These are phyloP conservation scores for Drosophila fulvimacula DNA, from an alignment of 2,888 invertebrate species.

Conservation along the genomic window DNA sequence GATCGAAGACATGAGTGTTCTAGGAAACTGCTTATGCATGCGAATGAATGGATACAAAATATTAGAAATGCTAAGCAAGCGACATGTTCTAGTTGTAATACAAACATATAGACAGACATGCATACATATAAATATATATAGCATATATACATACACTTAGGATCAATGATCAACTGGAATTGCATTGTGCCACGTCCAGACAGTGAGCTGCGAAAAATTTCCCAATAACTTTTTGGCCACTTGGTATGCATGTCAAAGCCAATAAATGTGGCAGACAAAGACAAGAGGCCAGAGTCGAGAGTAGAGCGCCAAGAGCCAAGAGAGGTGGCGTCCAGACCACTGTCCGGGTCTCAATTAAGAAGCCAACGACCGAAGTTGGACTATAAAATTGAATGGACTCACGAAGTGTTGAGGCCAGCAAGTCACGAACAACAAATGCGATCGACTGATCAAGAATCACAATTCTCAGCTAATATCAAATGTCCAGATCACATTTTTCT, in stretches of 20 bases:
- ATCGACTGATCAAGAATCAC: conserved; percentile 26
- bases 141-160: not conserved
- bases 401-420: conserved; percentile 40
- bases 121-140: not conserved
- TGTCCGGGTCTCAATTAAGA: conserved; percentile 41
- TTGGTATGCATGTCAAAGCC: conserved; percentile 48
- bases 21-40: conserved; percentile 1
- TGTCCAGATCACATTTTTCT: conserved; percentile 16
- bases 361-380: conserved; percentile 55
- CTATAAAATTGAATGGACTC: conserved; percentile 55
- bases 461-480: conserved; percentile 44
- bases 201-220: conserved; percentile 41
- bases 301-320: not conserved
- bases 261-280: conserved; percentile 12
- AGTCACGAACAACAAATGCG: conserved; percentile 45
- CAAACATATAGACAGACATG: not conserved
- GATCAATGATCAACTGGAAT: conserved; percentile 27
- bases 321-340: conserved; percentile 10
- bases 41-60: not conserved
- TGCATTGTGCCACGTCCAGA: conserved; percentile 37
- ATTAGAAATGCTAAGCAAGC: not conserved
- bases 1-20: conserved; percentile 2
- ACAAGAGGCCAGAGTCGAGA: not conserved
- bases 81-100: conserved; percentile 9
- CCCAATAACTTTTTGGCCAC: conserved; percentile 46